Percentiles rank a stretch among this genome's conserved stretches.
Conservation (phyloP, 2,888 invertebrate genomes). For the Glaucopsyche alexis region DNA sequence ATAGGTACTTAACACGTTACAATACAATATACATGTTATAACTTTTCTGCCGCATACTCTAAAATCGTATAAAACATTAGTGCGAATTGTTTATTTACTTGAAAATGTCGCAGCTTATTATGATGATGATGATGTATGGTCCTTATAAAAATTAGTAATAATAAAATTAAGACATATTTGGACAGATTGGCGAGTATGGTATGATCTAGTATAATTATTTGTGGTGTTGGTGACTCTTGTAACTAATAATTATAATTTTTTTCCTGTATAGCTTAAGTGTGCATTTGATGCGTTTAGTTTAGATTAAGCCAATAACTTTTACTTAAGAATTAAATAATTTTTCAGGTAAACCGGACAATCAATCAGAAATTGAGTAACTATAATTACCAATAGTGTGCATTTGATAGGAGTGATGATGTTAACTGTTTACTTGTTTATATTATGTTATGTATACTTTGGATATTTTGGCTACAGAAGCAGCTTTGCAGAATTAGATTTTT, state of each 20-base stretch:
- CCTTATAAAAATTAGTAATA: no score
- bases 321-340: slow-evolving; percentile 6
- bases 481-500: no score
- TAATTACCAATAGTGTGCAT: no score
- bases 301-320: neutral
- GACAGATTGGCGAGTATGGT: neutral
- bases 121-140: neutral
- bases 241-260: slow-evolving; percentile 11
- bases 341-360: neutral
- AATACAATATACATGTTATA: no score
- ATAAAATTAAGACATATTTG: no score
- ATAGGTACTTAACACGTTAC: no score
- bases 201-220: slow-evolving; percentile 19
- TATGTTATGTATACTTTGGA: no score
- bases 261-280: neutral
- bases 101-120: neutral
- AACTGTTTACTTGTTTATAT: no score
- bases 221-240: slow-evolving; percentile 21
- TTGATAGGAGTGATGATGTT: no score
- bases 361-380: no score
- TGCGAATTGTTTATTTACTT: neutral
- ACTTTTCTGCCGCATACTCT: neutral
- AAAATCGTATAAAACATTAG: neutral
- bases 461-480: no score
- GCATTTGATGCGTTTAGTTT: slow-evolving; percentile 20